These are phyloP conservation scores for Brachirus orientalis DNA, from an alignment of 2,113 vertebrate species.

Conservation along the genomic window DNA sequence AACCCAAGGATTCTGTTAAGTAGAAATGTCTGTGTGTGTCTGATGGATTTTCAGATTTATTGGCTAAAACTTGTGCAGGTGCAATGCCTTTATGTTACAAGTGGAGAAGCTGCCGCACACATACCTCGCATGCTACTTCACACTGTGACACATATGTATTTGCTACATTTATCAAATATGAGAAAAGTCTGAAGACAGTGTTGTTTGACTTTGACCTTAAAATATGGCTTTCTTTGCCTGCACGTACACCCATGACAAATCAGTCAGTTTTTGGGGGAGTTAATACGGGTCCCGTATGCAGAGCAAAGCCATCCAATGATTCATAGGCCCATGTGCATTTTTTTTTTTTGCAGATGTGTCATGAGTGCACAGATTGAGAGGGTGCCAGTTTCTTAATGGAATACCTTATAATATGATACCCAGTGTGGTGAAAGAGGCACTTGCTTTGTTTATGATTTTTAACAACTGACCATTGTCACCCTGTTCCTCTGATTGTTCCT, in stretches of 20 bases:
- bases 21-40: constrained; percentile 37
- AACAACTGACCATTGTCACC: constrained; percentile 59
- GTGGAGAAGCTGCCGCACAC: constrained; percentile 16
- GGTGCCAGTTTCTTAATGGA: constrained; percentile 64
- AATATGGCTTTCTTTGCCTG: constrained; percentile 31
- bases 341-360: constrained; percentile 37
- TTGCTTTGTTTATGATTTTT: constrained; percentile 57
- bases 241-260: constrained; percentile 35
- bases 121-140: constrained; percentile 50
- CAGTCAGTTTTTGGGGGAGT: not conserved
- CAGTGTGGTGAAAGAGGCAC: constrained; percentile 51
- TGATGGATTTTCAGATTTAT: constrained; percentile 63
- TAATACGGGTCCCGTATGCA: constrained; percentile 71
- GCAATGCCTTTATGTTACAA: too few species aligned
- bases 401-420: constrained; percentile 56
- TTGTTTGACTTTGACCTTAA: constrained; percentile 37
- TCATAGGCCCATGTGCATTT: constrained; percentile 30
- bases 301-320: constrained; percentile 43
- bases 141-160: constrained; percentile 30
- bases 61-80: constrained; percentile 55
- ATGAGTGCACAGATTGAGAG: constrained; percentile 41
- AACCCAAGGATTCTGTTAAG: constrained; percentile 6
- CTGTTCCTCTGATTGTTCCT: constrained; percentile 9
- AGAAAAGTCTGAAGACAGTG: constrained; percentile 1
- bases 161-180: constrained; percentile 66